Base-by-base conservation (phyloP, 2,797 vertebrate species). In the Sebastes itinus region DNA sequence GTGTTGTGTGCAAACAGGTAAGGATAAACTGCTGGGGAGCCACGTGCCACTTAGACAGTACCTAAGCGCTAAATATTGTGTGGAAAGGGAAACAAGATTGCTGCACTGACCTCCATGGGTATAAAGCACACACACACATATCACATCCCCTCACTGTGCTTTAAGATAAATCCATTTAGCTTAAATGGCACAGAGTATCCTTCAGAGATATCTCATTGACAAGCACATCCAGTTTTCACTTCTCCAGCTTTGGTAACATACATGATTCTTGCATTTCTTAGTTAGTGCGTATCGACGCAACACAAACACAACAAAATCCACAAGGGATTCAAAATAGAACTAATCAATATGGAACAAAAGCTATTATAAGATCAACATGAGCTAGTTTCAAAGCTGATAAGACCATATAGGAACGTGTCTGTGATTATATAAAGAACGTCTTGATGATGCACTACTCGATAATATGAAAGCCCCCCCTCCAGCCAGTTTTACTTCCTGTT, bases 1-100 rank as follows among this genome's bases (percentile, higher is more conserved):
- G 70, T 81, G 81, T 67, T 83, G 77, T 72, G 52, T n/a, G 61
- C 4, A 86, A 85, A 88, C 75, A 88, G 83, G 86, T 90, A 76
- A 62, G 75, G 70, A 55, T 71, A 25, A 90, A 86, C 58, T 12
- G 38, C n/a, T 30, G 67, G 54, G 59, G 42, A 78, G 54, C 65
- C 56, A 75, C 5, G n/a, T 58, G 66, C 9, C 52, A 58, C 68
- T 59, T 67, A 52, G 82, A 78, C 23, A 72, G 10, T 6, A 33
- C 7, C 32, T 69, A 54, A 5, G 54, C 0, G 1, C 13, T 65
- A 20, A 60, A 71, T 82, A 35, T 54, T 27, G 6, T 32, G 32
- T 28, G 2, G 1, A 30, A 32, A 22, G 38, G 16, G 22, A 13
- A 5, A 22, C 16, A 20, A 58, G 67, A 55, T 16, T 1, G 4